Conservation (phyloP, 2,113 vertebrate genomes). For the Aptenodytes forsteri region DNA sequence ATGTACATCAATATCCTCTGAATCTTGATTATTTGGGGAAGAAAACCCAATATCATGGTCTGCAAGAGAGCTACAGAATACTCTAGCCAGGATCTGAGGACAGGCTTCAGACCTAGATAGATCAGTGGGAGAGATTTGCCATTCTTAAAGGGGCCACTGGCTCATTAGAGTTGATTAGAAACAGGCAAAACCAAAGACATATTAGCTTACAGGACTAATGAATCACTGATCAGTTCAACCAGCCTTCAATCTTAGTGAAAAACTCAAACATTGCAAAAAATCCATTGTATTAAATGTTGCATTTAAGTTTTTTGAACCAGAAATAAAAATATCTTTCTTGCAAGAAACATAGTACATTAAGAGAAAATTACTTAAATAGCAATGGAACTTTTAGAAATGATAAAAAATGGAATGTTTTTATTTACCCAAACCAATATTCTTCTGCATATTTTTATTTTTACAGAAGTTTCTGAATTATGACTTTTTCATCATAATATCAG, state of each 20-base stretch:
- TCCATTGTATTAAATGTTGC: background rate
- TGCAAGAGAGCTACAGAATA: background rate
- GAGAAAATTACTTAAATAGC: background rate
- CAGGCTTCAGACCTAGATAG: background rate
- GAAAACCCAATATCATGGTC: background rate
- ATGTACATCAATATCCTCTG: rapidly evolving
- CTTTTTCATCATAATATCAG: background rate
- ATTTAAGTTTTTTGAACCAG: background rate
- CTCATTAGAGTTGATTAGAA: background rate
- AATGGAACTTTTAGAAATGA: background rate
- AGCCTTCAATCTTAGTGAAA: background rate
- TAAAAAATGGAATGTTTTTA: background rate
- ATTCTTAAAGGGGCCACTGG: background rate
- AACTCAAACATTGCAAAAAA: background rate
- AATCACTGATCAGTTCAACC: background rate
- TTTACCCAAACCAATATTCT: background rate
- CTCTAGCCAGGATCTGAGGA: background rate
- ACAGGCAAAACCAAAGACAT: background rate
- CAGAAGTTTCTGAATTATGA: background rate
- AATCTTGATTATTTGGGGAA: background rate
- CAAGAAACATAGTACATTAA: background rate
- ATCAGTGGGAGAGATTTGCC: background rate
- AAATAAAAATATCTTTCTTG: background rate
- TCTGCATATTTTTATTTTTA: background rate
- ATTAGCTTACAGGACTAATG: background rate